Base-by-base conservation (phyloP, 2,797 vertebrate genomes). In the Rhincodon typus region DNA sequence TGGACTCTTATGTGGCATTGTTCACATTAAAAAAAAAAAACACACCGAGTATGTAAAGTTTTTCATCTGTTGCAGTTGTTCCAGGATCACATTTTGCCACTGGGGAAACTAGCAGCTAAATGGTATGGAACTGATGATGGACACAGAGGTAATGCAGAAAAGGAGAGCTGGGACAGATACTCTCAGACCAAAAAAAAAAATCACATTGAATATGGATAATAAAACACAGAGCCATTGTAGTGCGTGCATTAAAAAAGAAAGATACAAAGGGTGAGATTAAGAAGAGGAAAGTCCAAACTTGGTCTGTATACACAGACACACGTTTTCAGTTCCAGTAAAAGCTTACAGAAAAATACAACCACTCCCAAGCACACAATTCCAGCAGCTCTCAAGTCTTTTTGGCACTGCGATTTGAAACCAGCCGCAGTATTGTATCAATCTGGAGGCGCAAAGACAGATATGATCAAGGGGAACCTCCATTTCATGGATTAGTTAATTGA, bases 391-490 rank as follows among this genome's bases (percentile, higher is more conserved):
- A 93, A 77, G 69, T 95, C 25, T 66, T 62, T 91, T 57, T 27
- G 34, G 27, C 62, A 70, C 50, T 77, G 69, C 2, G 30, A 77
- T 50, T 95, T 77, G 17, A n/a, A 74, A 50, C 42, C 69, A 77
- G 25, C 50, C 30, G 94, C 70, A 53, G 38, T 95, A 77, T 77
- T 77, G 94, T 72, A 95, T 74, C 50, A 74, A 95, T 95, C 69
- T 74, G 94, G 46, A 95, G 94, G 70, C 4, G 46, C 38, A 53
- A 69, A 94, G 70, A 77, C 94, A 95, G 94, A 77, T 95, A 95
- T 34, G 70, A 77, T 95, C 46, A 77, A 95, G 46, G 70, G 94
- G 27, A 77, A 74, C 46, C 94, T 77, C 72, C 42, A 69, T 42
- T 77, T 57, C 27, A 46, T 53, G 70, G 46, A 95, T 74, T 25